A percentile compares a stretch with the other conserved stretches of the same genome.
These are phyloP conservation scores for Asbolus verrucosus DNA, from an alignment of 1,140 invertebrate genomes.

Conservation along the genomic window DNA sequence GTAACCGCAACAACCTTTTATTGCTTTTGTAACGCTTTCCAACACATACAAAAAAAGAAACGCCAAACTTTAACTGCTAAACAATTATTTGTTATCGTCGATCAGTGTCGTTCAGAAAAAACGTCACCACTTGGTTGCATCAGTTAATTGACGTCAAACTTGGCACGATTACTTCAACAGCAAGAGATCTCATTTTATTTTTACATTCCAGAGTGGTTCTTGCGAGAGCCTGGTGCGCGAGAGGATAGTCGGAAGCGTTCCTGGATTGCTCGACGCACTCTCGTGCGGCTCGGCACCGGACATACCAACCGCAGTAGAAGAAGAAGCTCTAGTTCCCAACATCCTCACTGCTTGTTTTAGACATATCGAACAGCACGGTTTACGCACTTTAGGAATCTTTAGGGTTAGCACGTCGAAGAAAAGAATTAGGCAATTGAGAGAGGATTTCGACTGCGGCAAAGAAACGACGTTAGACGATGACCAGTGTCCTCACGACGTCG, in stretches of 20 bases:
- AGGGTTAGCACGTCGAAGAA: constrained; percentile 92
- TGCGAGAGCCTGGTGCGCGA: constrained; percentile 76
- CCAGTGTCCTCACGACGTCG: constrained; percentile 92
- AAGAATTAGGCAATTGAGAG: constrained; percentile 89
- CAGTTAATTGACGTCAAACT: constrained; percentile 42
- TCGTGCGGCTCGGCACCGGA: constrained; percentile 60
- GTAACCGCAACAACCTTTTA: neutral
- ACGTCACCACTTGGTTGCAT: constrained; percentile 44
- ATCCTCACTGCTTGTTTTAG: constrained; percentile 83
- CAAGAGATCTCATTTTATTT: constrained; percentile 20
- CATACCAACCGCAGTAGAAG: constrained; percentile 60
- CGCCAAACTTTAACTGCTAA: neutral
- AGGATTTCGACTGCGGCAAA: constrained; percentile 89
- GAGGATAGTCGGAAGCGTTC: constrained; percentile 70
- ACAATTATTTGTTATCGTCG: neutral
- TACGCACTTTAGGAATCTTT: constrained; percentile 89
- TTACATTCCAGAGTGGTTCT: constrained; percentile 68
- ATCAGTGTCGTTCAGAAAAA: constrained; percentile 11
- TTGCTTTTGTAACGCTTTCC: neutral
- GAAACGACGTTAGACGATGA: constrained; percentile 82
- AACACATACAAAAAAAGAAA: neutral
- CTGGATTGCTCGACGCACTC: constrained; percentile 68
- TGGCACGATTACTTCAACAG: constrained; percentile 17
- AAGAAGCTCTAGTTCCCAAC: constrained; percentile 73
- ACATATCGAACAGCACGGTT: constrained; percentile 82